A percentile compares a stretch with the other conserved stretches of the same genome.
Evolutionary conservation across 2,113 vertebrate species (phyloP).

Genomic region (Strix uralensis): DNA sequence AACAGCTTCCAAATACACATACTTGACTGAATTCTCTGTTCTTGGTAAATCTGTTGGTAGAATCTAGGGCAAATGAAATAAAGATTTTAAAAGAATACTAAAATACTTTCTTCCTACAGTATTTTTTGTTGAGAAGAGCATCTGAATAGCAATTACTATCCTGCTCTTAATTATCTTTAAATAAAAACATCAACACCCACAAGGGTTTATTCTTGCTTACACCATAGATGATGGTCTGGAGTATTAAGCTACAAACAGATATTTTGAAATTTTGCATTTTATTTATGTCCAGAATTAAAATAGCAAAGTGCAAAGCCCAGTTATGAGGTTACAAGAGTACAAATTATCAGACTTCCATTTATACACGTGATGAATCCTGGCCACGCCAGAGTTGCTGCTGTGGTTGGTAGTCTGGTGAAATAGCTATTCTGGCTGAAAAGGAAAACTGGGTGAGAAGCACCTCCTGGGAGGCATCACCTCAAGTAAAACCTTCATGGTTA

Average conservation of each 20-base stretch:
- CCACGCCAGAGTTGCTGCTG: not conserved
- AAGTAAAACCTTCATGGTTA: not conserved
- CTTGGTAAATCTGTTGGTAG: slow-evolving; percentile 69
- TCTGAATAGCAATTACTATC: not conserved
- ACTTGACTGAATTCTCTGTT: not conserved
- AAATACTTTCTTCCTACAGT: not conserved
- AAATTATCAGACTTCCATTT: not conserved
- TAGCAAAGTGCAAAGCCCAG: not conserved
- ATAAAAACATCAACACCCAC: not conserved
- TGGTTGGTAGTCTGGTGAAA: not conserved
- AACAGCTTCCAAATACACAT: slow-evolving; percentile 81
- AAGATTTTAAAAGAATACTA: not conserved
- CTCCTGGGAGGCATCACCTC: not conserved
- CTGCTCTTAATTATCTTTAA: not conserved
- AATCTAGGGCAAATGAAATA: slow-evolving; percentile 67
- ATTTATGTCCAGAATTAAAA: not conserved
- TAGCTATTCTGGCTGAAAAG: not conserved
- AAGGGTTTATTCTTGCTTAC: not conserved
- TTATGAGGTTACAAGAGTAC: not conserved
- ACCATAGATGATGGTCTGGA: not conserved
- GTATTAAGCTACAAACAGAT: not conserved
- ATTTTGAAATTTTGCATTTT: not conserved
- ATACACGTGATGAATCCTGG: not conserved
- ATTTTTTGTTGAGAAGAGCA: not conserved
- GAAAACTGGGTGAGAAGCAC: not conserved